Percentiles rank a stretch among this genome's conserved stretches.
Evolutionary conservation across 1,140 invertebrate genomes (phyloP).

Genomic region (fruit fly (Drosophila melanogaster)): Release_6_plus_ISO1_MT NT_037436.4:7527501-7528000

Average conservation of each 20-base stretch:
- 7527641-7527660: not conserved
- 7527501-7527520: too few relatives aligned
- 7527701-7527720: constrained; percentile 63
- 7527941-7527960: constrained; percentile 77
- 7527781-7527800: constrained; percentile 42
- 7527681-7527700: constrained; percentile 53
- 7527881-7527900: constrained; percentile 26
- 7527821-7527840: constrained; percentile 32
- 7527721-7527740: constrained; percentile 64
- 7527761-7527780: constrained; percentile 69
- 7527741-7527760: constrained; percentile 71
- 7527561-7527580: too few relatives aligned
- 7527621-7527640: constrained; percentile 10
- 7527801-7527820: constrained; percentile 55
- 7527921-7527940: constrained; percentile 77
- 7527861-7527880: constrained; percentile 34
- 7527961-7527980: constrained; percentile 73
- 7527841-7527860: constrained; percentile 36
- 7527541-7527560: too few relatives aligned
- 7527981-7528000: constrained; percentile 74
- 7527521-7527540: too few relatives aligned
- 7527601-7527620: not conserved
- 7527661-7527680: constrained; percentile 30
- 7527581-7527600: too few relatives aligned
- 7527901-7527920: constrained; percentile 18